Evolutionary conservation across 2,888 invertebrate genomes (phyloP).

Genomic region (Epinotia nisella): DNA sequence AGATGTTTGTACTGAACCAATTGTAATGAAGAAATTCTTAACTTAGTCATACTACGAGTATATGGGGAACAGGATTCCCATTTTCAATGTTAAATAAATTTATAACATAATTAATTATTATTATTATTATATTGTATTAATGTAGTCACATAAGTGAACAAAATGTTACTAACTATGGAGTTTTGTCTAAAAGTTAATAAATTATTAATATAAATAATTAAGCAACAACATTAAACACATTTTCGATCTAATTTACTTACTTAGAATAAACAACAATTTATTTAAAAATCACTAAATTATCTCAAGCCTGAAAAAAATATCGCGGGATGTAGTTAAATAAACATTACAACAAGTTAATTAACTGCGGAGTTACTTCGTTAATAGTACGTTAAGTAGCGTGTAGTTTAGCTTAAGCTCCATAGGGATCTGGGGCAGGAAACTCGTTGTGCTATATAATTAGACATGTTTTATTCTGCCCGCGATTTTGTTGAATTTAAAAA

Average conservation of each 20-base stretch:
- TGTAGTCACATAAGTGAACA: no score
- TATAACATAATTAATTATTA: no score
- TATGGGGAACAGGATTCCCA: no score
- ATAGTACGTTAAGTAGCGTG: conserved; percentile 20
- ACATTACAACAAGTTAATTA: conserved; percentile 20
- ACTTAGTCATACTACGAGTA: no score
- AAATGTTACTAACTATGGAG: no score
- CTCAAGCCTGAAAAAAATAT: not conserved
- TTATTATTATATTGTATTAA: no score
- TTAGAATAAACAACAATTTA: not conserved
- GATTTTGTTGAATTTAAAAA: not conserved
- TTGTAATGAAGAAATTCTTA: no score
- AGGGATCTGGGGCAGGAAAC: conserved; percentile 10
- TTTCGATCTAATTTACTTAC: not conserved
- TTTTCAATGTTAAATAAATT: no score
- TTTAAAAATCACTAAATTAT: not conserved
- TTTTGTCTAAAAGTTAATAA: no score
- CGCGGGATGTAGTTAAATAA: not conserved
- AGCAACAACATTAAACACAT: no score
- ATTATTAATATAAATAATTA: no score
- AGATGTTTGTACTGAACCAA: no score
- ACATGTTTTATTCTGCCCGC: not conserved
- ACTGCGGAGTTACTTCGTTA: conserved; percentile 11
- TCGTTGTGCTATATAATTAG: not conserved
- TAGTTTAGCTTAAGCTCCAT: conserved; percentile 13